Evolutionary conservation across 2,888 invertebrate species (phyloP).

Genomic region (Sinopyrophorus schimmeli): DNA sequence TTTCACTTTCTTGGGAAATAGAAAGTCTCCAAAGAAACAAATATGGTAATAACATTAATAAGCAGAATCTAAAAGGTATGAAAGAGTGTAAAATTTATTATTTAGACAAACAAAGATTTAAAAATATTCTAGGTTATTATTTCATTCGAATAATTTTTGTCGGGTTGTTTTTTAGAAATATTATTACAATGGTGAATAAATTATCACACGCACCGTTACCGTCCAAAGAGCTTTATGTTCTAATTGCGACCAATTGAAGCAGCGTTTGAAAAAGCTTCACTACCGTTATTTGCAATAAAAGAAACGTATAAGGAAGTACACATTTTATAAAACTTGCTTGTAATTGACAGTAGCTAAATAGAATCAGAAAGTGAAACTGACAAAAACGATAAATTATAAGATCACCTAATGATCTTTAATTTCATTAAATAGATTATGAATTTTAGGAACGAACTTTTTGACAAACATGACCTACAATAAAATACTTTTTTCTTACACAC

Average conservation of each 20-base stretch:
- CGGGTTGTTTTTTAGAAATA: not conserved
- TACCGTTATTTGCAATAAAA: slow-evolving; percentile 1
- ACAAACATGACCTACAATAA: no score
- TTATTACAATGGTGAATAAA: slow-evolving; percentile 1
- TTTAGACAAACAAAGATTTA: slow-evolving; percentile 1
- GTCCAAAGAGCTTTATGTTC: slow-evolving; percentile 8
- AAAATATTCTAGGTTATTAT: not conserved
- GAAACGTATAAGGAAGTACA: not conserved
- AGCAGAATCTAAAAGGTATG: not conserved
- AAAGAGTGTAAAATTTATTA: not conserved
- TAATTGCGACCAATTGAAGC: slow-evolving; percentile 2
- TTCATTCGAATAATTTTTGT: not conserved
- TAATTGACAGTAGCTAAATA: not conserved
- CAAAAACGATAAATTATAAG: not conserved
- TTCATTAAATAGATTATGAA: not conserved
- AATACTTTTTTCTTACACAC: no score
- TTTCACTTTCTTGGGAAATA: slow-evolving; percentile 45
- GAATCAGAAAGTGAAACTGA: slow-evolving; percentile 1
- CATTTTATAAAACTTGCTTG: not conserved
- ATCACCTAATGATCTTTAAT: not conserved
- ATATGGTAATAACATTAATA: slow-evolving; percentile 13
- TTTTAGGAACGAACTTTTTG: not conserved
- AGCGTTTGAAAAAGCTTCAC: slow-evolving; percentile 1
- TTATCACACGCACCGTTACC: slow-evolving; percentile 10
- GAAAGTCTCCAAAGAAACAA: slow-evolving; percentile 34